Evolutionary conservation across 2,888 invertebrate species (phyloP).

Genomic region (Malacosoma neustria): DNA sequence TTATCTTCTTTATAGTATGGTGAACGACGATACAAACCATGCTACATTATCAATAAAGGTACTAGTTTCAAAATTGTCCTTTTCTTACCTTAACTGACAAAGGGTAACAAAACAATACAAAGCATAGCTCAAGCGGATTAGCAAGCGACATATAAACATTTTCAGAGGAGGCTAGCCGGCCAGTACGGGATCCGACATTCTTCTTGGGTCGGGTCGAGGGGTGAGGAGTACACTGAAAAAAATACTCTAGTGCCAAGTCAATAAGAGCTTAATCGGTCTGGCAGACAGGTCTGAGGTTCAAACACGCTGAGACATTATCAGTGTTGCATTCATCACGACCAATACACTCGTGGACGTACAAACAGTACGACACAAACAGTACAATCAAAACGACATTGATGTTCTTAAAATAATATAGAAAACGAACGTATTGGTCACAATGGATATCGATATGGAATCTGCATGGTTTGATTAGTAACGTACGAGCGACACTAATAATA

Average conservation of each 20-base stretch:
- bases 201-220: constrained; percentile 76
- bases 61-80: no score
- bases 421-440: background rate
- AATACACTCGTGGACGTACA: background rate
- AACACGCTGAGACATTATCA: background rate
- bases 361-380: background rate
- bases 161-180: constrained; percentile 74
- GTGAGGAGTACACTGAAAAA: constrained; percentile 75
- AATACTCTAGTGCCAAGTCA: constrained; percentile 73
- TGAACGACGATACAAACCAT: no score
- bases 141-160: constrained; percentile 66
- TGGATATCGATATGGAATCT: background rate
- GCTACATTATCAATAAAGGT: no score
- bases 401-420: background rate
- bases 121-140: constrained; percentile 61
- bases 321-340: constrained; percentile 7
- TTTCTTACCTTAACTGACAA: constrained; percentile 20
- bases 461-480: no score
- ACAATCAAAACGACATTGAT: no score
- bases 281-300: constrained; percentile 39
- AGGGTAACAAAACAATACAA: constrained; percentile 26
- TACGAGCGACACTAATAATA: no score
- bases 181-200: constrained; percentile 59
- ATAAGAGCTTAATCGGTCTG: constrained; percentile 63
- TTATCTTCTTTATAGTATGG: no score